phyloP scores from a whole-genome alignment of 1,140 invertebrate species.

The Rhagoletis pomonella region DNA sequence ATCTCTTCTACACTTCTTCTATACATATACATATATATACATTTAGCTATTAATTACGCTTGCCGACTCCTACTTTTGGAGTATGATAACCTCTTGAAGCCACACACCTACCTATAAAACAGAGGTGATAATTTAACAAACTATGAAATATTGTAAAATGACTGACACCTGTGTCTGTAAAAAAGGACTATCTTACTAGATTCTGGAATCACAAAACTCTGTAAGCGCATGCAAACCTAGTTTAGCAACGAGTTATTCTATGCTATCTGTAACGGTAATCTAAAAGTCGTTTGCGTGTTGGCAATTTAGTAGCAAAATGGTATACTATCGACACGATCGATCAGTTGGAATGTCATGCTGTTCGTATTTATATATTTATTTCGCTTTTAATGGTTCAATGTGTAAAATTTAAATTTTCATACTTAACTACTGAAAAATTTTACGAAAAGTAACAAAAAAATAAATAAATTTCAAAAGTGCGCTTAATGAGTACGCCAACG shows the following conservation, averaged over 20 bases:
- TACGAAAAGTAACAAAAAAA: neutral
- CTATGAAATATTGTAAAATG: neutral
- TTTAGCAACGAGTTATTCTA: neutral
- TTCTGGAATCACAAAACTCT: neutral
- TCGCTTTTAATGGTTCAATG: neutral
- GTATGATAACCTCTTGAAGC: too few species aligned
- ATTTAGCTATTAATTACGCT: too few species aligned
- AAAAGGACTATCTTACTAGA: neutral
- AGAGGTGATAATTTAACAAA: neutral
- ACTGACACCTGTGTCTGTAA: neutral
- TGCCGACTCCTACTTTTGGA: too few species aligned
- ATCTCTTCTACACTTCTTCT: too few species aligned
- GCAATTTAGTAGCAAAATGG: neutral
- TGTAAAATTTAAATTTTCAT: neutral
- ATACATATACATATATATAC: too few species aligned
- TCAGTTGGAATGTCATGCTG: neutral
- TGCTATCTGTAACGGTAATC: neutral
- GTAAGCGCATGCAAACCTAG: neutral
- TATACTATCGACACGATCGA: neutral
- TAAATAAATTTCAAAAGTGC: neutral
- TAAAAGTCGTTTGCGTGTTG: constrained; percentile 2
- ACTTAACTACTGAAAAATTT: neutral
- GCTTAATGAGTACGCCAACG: neutral
- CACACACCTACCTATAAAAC: too few species aligned
- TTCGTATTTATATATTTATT: neutral